Percentiles rank a stretch among this genome's conserved stretches.
These are phyloP conservation scores for Dasypus novemcinctus DNA, from an alignment of 2,113 vertebrate species.

Conservation along the genomic window DNA sequence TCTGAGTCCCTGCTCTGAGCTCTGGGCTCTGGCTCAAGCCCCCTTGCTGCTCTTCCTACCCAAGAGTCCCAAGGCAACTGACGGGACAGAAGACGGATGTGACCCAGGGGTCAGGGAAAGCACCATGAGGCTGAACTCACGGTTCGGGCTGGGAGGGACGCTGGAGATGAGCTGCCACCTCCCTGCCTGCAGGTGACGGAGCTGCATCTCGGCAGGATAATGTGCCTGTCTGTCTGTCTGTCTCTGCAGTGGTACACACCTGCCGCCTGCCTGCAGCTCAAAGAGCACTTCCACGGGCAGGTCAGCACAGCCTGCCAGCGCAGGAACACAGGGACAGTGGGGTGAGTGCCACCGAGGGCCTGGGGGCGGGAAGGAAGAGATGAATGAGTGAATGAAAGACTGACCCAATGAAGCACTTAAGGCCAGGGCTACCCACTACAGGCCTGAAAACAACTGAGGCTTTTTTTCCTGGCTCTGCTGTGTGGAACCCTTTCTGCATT, in stretches of 20 bases:
- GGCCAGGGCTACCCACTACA: rapidly evolving
- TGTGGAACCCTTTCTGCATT: background rate
- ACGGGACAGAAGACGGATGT: background rate
- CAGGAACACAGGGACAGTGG: slow-evolving; percentile 77
- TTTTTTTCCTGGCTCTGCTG: background rate
- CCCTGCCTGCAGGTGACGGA: background rate
- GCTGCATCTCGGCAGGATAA: background rate
- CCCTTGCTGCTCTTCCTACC: background rate
- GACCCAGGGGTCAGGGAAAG: background rate
- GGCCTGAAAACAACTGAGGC: background rate
- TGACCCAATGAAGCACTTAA: background rate
- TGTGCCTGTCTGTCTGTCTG: background rate
- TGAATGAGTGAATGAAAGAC: background rate
- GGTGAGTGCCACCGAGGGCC: slow-evolving; percentile 80
- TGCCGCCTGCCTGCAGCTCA: slow-evolving; percentile 88
- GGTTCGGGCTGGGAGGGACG: background rate
- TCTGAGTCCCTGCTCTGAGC: background rate
- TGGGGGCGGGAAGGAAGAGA: rapidly evolving
- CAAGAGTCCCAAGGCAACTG: background rate
- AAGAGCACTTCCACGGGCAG: slow-evolving; percentile 86
- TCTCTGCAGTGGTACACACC: slow-evolving; percentile 88
- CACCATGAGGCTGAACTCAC: background rate
- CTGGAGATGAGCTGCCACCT: background rate
- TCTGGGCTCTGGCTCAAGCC: background rate
- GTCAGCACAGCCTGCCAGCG: slow-evolving; percentile 84